Conservation (phyloP, 1,140 invertebrate genomes). For the Gonioctena quinquepunctata region DNA sequence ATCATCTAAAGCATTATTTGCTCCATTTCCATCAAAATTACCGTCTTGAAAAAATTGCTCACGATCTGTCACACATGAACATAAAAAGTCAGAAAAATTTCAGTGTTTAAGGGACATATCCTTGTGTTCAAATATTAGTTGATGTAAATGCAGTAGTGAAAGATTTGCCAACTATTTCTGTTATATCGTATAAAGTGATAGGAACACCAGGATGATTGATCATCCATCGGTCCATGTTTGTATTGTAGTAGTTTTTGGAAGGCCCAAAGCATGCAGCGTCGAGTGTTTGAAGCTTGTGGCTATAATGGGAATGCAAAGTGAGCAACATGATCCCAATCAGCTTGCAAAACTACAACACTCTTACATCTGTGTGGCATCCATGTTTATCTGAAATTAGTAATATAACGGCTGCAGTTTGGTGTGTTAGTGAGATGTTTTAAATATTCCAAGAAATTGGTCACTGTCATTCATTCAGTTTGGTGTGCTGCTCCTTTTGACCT, state of each 20-base stretch:
- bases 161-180: constrained; percentile 5
- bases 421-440: constrained; percentile 54
- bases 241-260: constrained; percentile 53
- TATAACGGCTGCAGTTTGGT: constrained; percentile 43
- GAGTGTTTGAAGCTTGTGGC: constrained; percentile 58
- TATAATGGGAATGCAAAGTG: constrained; percentile 57
- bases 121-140: no score
- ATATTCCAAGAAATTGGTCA: constrained; percentile 50
- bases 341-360: constrained; percentile 45
- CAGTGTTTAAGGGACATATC: no score
- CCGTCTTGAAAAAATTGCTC: no score
- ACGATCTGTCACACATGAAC: no score
- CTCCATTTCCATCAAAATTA: no score
- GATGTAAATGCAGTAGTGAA: no score
- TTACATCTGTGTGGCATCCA: constrained; percentile 51
- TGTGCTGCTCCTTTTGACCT: constrained; percentile 52
- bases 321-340: constrained; percentile 51
- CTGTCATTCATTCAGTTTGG: constrained; percentile 56
- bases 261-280: constrained; percentile 56
- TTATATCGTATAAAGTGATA: constrained; percentile 17
- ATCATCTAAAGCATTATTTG: no score
- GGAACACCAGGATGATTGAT: constrained; percentile 51
- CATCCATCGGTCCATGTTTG: constrained; percentile 50
- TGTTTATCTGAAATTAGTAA: constrained; percentile 55
- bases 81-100: no score